Percentiles rank a stretch among this genome's conserved stretches.
Conservation (phyloP, 92 coral and sea anemone species). For the Chrysogorgia sp. region DNA sequence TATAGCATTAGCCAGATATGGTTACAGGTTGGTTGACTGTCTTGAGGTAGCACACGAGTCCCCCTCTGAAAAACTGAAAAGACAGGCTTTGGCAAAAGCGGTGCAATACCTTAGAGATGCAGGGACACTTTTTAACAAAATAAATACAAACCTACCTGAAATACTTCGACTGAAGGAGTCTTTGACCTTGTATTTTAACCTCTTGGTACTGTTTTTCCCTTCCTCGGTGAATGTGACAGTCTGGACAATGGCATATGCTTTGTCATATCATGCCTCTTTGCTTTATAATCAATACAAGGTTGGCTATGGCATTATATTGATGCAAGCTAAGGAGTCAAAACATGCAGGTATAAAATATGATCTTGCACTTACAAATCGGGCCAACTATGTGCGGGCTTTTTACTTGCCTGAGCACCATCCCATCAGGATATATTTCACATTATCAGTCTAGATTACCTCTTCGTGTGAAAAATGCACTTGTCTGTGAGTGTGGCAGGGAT, state of each 20-base stretch:
- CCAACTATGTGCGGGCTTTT: too few species aligned
- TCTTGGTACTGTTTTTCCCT: too few species aligned
- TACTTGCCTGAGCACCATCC: conserved; percentile 31
- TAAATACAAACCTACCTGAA: conserved; percentile 22
- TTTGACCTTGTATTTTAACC: too few species aligned
- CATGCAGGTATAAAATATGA: too few species aligned
- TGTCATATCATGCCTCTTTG: conserved; percentile 61
- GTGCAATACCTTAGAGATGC: conserved; percentile 16
- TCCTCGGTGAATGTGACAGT: conserved; percentile 48
- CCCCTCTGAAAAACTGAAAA: conserved; percentile 9
- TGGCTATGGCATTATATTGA: conserved; percentile 55
- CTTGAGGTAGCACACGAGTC: conserved; percentile 49
- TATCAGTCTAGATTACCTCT: conserved; percentile 56
- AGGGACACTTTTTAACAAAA: too few species aligned
- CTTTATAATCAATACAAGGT: conserved; percentile 56
- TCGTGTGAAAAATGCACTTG: conserved; percentile 22
- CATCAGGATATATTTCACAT: conserved; percentile 53
- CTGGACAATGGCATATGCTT: conserved; percentile 67
- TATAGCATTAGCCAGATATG: conserved; percentile 59
- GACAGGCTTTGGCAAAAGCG: too few species aligned
- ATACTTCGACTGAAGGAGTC: conserved; percentile 29
- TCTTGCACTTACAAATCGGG: too few species aligned
- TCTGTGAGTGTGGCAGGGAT: conserved; percentile 58
- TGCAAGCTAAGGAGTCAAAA: conserved; percentile 66
- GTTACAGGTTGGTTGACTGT: conserved; percentile 57